Evolutionary conservation across 1,140 invertebrate genomes (phyloP).

Genomic region (Bradysia coprophila): DNA sequence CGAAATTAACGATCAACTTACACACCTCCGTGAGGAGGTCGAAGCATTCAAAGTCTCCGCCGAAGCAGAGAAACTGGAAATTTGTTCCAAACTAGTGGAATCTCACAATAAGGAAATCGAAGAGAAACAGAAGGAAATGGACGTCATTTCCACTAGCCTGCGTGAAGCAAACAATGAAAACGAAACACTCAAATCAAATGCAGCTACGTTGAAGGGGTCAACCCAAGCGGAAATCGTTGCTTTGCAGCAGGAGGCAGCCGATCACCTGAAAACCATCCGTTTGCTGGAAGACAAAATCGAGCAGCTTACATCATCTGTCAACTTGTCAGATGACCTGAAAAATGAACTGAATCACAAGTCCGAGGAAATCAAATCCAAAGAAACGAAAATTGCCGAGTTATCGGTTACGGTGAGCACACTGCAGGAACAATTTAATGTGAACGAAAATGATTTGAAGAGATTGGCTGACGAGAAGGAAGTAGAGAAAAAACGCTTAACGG

Average conservation of each 20-base stretch:
- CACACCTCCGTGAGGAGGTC: no score
- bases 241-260: no score
- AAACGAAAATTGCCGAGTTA: slow-evolving; percentile 16
- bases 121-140: no score
- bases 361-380: slow-evolving; percentile 11
- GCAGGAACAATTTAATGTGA: not conserved
- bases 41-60: no score
- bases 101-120: no score
- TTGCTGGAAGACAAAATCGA: not conserved
- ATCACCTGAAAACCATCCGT: not conserved
- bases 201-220: not conserved
- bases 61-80: no score
- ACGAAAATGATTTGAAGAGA: not conserved
- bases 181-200: not conserved
- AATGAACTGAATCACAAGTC: slow-evolving; percentile 19
- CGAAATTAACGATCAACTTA: no score
- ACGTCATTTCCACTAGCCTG: no score
- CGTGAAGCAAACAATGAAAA: no score
- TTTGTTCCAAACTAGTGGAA: no score
- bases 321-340: slow-evolving; percentile 11
- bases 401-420: not conserved
- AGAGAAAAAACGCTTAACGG: not conserved
- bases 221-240: no score
- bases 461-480: not conserved
- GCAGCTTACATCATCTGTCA: not conserved